These are phyloP conservation scores for Pandemis heparana DNA, from an alignment of 2,888 invertebrate genomes.

Conservation along the genomic window DNA sequence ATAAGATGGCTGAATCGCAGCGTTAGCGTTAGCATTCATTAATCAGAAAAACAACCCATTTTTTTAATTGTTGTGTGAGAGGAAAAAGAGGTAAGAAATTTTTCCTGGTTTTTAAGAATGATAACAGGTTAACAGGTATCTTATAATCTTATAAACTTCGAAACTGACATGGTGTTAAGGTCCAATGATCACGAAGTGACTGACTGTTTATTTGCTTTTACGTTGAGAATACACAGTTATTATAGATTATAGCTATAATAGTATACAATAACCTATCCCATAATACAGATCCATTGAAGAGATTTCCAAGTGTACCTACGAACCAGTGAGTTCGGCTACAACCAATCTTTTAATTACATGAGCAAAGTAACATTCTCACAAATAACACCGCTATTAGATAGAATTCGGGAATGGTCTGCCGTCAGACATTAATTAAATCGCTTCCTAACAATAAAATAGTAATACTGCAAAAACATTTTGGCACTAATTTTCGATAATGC, in stretches of 20 bases:
- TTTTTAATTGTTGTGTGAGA: too few species aligned
- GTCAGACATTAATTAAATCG: neutral
- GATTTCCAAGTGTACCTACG: neutral
- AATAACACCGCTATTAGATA: neutral
- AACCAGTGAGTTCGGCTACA: neutral
- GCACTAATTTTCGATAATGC: conserved; percentile 27
- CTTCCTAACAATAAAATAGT: neutral
- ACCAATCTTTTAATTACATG: neutral
- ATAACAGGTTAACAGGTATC: too few species aligned
- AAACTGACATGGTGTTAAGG: neutral
- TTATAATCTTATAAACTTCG: neutral
- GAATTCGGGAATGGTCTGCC: neutral
- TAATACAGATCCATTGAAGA: conserved; percentile 1
- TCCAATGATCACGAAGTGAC: neutral
- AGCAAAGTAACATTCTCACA: neutral
- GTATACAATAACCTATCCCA: neutral
- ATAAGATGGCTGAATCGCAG: too few species aligned
- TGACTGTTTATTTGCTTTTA: neutral
- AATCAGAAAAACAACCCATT: too few species aligned
- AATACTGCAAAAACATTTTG: conserved; percentile 36
- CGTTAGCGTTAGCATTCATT: too few species aligned
- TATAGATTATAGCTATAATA: neutral
- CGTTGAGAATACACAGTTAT: neutral
- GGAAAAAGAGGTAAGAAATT: too few species aligned
- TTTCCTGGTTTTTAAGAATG: too few species aligned